A percentile compares a stretch with the other conserved stretches of the same genome.
phyloP scores from a whole-genome alignment of 1,140 invertebrate genomes.

The Trissolcus basalis region DNA sequence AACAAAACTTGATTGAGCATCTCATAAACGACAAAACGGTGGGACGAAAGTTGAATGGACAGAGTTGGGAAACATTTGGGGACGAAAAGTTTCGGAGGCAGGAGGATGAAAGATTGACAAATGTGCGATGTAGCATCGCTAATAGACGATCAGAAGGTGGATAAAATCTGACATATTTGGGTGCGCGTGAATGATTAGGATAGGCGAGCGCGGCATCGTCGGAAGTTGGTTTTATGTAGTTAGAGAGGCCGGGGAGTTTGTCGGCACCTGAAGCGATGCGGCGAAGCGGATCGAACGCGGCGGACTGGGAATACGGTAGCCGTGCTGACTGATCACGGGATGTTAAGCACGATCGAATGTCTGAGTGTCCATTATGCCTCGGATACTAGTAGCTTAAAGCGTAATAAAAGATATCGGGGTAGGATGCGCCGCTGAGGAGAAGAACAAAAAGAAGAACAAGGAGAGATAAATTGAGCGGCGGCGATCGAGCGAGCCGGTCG shows the following conservation, averaged over 20 bases:
- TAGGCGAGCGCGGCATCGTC: background rate
- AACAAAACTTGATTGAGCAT: no score
- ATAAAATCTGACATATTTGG: background rate
- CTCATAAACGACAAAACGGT: no score
- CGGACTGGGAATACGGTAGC: slow-evolving; percentile 55
- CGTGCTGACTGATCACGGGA: slow-evolving; percentile 46
- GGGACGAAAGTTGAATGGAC: no score
- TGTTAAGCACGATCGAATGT: slow-evolving; percentile 46
- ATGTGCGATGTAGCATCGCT: no score
- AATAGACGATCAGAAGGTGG: no score
- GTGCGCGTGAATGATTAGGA: background rate
- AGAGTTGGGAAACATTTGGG: no score
- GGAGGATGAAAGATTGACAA: no score
- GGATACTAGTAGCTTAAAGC: slow-evolving; percentile 31
- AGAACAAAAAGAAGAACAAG: slow-evolving; percentile 3
- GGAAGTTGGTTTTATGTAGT: background rate
- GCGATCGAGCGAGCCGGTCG: slow-evolving; percentile 14
- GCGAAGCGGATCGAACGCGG: slow-evolving; percentile 56
- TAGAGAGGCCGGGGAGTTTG: slow-evolving; percentile 53
- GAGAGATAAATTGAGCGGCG: slow-evolving; percentile 19
- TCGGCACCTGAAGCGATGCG: slow-evolving; percentile 60
- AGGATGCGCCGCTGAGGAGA: background rate
- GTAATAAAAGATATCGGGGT: slow-evolving; percentile 41
- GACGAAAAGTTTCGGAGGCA: no score
- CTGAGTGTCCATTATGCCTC: slow-evolving; percentile 44